Base-by-base conservation (phyloP, 2,888 invertebrate species). In the Nezara viridula region DNA sequence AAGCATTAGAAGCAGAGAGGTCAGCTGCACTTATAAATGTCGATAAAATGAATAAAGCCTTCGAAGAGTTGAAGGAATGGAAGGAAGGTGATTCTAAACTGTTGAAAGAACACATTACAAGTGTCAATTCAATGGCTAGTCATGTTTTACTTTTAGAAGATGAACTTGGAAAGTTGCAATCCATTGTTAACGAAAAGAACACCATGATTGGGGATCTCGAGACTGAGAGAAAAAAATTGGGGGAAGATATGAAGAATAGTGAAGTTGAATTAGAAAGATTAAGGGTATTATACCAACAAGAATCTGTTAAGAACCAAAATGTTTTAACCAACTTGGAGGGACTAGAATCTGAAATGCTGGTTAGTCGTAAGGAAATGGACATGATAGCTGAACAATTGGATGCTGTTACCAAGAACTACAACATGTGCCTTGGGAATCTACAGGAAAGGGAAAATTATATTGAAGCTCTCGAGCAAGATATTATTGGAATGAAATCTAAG, bases 381-480 rank as follows among this genome's bases (percentile, higher is more conserved):
- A 91, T 87, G 49, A 86, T 91, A 52, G 88, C 89, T 40, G 89
- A 91, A 66, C 90, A 90, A 86, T 88, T 91, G 5, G 86, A 85
- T 24, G 86, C 88, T 37, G 90, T 90, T 6, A 90, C 90, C 10
- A 55, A 73, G 24, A 90, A 90, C 37, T 90, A 90, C 81, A 89
- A 91, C 86, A 88, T 86, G 44, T 87, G 90, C 27, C 89, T 89
- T 86, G 95, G 95, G 3, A 96, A 96, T 93, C 92, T 97, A 21
- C 96, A 96, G 92, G 96, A 97, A 92, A 94, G 96, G 90, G 95
- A 96, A 92, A 94, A 96, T 86, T 96, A 95, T 90, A 95, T 96
- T 89, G 96, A 97, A 92, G 95, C 94, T 66, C 93, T 96, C 90
- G 96, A 96, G 92, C 93, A 94, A 49, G 96, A 96, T 60, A 89